Evolutionary conservation across 2,888 invertebrate genomes (phyloP).

Genomic region (Chymomyza caudatula): DNA sequence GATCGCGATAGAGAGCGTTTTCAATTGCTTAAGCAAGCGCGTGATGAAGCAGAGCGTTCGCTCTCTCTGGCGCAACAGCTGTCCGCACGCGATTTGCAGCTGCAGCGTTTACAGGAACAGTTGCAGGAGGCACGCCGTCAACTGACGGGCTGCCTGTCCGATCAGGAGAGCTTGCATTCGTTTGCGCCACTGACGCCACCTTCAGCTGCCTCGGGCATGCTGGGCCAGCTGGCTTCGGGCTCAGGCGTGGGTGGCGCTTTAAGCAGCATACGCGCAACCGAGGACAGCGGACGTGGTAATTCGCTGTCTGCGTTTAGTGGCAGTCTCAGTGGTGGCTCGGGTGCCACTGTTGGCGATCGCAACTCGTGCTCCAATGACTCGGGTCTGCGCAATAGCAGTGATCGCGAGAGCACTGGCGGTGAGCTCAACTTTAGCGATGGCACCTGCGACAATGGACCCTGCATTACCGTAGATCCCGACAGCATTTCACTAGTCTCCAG

Average conservation of each 20-base stretch:
- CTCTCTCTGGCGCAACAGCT: slow-evolving; percentile 91
- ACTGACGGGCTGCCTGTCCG: slow-evolving; percentile 89
- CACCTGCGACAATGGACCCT: slow-evolving; percentile 78
- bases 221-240: slow-evolving; percentile 78
- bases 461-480: slow-evolving; percentile 78
- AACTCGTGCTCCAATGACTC: slow-evolving; percentile 93
- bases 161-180: slow-evolving; percentile 89
- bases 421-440: slow-evolving; percentile 88
- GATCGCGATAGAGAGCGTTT: slow-evolving; percentile 93
- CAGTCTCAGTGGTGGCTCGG: slow-evolving; percentile 75
- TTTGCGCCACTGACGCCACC: slow-evolving; percentile 83
- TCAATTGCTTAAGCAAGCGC: slow-evolving; percentile 90
- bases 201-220: slow-evolving; percentile 78
- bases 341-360: slow-evolving; percentile 82
- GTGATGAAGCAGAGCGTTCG: slow-evolving; percentile 93
- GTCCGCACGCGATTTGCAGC: slow-evolving; percentile 90
- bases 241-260: slow-evolving; percentile 79
- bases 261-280: slow-evolving; percentile 82
- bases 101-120: slow-evolving; percentile 91
- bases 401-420: slow-evolving; percentile 87
- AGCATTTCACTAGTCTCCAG: slow-evolving; percentile 78
- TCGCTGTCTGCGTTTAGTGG: slow-evolving; percentile 79
- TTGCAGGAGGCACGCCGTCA: slow-evolving; percentile 89
- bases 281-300: slow-evolving; percentile 84
- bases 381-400: slow-evolving; percentile 88